Base-by-base conservation (phyloP, 2,888 invertebrate genomes). In the Plebejus anna region DNA sequence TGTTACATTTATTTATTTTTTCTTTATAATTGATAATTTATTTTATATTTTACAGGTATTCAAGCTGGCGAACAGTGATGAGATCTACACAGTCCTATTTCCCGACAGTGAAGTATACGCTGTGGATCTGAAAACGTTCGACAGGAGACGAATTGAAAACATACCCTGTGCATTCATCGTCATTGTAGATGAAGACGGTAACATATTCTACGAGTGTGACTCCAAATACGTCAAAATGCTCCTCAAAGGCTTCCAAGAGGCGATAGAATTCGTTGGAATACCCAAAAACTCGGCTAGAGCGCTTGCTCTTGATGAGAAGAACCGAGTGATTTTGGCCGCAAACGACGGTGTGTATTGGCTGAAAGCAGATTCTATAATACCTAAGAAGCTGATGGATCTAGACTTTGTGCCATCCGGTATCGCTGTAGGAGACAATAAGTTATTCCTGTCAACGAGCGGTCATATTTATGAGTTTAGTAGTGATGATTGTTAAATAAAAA, bases 141-240 rank as follows among this genome's bases (percentile, higher is more conserved):
- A 91, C 61, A 93, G 91, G 42, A 85, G 72, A 4, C 88, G 83
- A 79, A 80, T 93, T 0, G 88, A 89, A 3, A 80, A 88, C 55
- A 84, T 94, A 0, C 91, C 91, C 0, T 93, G 92, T 75, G 92
- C 93, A 1, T 92, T 86, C 77, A 90, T 93, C 73, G 73, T 93
- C 57, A 91, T 92, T 3, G 92, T 91, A 1, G 94, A 94, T 75
- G 80, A 82, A 0, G 81, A 85, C 11, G 90, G 88, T 0, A 94
- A 94, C 81, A 80, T 93, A 3, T 94, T 82, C 77, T 94, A 90
- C 57, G 93, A 93, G 83, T 93, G 94, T 75, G 92, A 92, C 83
- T 90, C 93, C 0, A 93, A 93, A 76, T 93, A 92, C 59, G 88
- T 93, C 2, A 93, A 92, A 79, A 87, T 93, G 66, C 77, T 93